Conservation (phyloP, 2,113 vertebrate genomes). For the Lophotis ruficrista region DNA sequence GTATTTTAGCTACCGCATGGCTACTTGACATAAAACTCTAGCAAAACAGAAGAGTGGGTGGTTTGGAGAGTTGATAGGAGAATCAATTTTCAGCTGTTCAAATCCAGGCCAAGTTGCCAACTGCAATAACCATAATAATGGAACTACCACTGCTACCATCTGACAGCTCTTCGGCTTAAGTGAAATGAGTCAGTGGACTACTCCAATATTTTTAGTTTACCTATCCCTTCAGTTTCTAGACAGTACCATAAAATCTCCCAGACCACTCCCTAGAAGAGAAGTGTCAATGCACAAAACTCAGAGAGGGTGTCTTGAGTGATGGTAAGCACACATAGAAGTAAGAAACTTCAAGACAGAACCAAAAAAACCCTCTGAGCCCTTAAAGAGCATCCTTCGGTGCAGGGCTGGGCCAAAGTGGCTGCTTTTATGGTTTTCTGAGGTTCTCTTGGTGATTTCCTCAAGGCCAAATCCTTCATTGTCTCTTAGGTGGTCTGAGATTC, state of each 20-base stretch:
- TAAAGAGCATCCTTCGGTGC: not conserved
- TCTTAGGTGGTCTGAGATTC: not conserved
- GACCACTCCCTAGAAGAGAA: not conserved
- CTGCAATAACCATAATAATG: not conserved
- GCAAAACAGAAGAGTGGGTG: not conserved
- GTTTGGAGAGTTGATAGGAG: not conserved
- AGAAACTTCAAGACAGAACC: not conserved
- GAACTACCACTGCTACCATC: not conserved
- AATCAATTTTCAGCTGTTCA: not conserved
- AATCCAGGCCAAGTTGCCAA: not conserved
- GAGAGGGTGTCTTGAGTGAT: accelerated
- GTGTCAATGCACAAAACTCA: not conserved
- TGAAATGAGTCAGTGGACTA: not conserved
- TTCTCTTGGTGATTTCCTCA: not conserved
- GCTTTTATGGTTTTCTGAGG: not conserved
- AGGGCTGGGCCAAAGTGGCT: not conserved
- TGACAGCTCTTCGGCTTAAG: not conserved
- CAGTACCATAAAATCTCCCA: not conserved
- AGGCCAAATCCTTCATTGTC: not conserved
- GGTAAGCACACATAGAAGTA: not conserved
- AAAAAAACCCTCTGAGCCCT: not conserved
- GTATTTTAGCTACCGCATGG: not conserved
- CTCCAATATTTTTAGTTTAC: not conserved
- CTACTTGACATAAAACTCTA: not conserved
- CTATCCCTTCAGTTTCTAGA: not conserved